Evolutionary conservation across 2,888 invertebrate species (phyloP).

Genomic region (Hesperia comma): DNA sequence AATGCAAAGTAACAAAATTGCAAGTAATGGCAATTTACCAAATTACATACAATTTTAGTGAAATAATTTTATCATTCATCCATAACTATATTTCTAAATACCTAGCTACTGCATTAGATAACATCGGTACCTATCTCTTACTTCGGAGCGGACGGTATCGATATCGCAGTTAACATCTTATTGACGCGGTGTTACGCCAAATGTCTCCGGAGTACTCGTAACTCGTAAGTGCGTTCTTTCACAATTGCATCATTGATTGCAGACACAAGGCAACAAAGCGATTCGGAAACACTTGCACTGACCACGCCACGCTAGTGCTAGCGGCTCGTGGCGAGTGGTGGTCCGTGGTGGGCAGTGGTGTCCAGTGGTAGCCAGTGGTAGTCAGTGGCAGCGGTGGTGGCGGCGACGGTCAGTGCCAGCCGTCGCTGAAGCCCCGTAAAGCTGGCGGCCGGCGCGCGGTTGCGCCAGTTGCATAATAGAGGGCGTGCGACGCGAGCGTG

Average conservation of each 20-base stretch:
- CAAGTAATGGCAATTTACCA: too few relatives aligned
- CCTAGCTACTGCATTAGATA: too few relatives aligned
- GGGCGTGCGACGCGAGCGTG: conserved; percentile 50
- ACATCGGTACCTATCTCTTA: too few relatives aligned
- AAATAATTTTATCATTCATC: too few relatives aligned
- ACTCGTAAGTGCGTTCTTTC: too few relatives aligned
- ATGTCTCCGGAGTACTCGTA: neutral
- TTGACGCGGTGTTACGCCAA: neutral
- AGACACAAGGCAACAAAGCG: neutral
- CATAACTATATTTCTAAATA: too few relatives aligned
- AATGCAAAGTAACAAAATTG: too few relatives aligned
- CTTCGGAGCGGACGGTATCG: neutral
- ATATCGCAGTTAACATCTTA: neutral
- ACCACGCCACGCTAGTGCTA: too few relatives aligned
- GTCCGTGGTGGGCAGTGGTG: too few relatives aligned
- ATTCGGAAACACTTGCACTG: neutral
- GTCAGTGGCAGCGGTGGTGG: neutral
- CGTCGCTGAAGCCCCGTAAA: conserved; percentile 32
- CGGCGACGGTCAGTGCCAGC: conserved; percentile 39
- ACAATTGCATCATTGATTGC: conserved; percentile 2
- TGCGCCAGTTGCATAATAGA: conserved; percentile 61
- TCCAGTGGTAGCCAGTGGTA: too few relatives aligned
- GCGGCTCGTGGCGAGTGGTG: too few relatives aligned
- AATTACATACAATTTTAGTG: too few relatives aligned
- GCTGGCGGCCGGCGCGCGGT: conserved; percentile 33